Evolutionary conservation across 2,888 invertebrate genomes (phyloP).

Genomic region (Idaea biselata): DNA sequence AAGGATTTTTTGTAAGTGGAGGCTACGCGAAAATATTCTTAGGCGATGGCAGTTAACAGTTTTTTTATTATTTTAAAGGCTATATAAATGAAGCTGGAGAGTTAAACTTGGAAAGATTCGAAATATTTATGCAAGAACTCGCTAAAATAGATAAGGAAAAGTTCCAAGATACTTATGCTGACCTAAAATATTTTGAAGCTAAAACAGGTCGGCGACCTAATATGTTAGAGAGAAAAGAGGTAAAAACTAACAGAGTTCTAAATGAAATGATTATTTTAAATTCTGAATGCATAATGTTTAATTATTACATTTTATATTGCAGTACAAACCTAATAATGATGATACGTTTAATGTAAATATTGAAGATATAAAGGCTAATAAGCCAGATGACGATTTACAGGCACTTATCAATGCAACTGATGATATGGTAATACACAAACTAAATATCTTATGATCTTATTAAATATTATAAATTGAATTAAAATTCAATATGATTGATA

Average conservation of each 20-base stretch:
- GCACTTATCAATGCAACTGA: constrained; percentile 83
- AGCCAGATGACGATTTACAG: constrained; percentile 76
- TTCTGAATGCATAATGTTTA: constrained; percentile 1
- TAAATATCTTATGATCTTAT: neutral
- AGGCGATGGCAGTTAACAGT: too few relatives aligned
- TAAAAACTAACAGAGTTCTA: constrained; percentile 21
- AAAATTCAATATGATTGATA: neutral
- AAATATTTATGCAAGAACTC: constrained; percentile 89
- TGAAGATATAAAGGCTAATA: constrained; percentile 63
- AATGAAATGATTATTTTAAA: neutral
- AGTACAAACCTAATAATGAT: constrained; percentile 76
- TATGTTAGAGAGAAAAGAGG: constrained; percentile 65
- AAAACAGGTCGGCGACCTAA: constrained; percentile 86
- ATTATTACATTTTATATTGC: constrained; percentile 27
- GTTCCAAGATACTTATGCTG: constrained; percentile 88
- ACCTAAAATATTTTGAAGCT: constrained; percentile 90
- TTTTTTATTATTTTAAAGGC: constrained; percentile 72
- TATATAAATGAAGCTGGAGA: constrained; percentile 96
- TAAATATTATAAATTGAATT: too few relatives aligned
- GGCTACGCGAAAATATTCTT: too few relatives aligned
- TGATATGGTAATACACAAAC: constrained; percentile 71
- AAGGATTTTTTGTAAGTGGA: too few relatives aligned
- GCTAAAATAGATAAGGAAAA: constrained; percentile 87
- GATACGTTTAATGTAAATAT: constrained; percentile 72
- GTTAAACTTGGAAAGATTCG: constrained; percentile 90